Evolutionary conservation across 2,113 vertebrate genomes (phyloP).

Genomic region (Grantiella picta): DNA sequence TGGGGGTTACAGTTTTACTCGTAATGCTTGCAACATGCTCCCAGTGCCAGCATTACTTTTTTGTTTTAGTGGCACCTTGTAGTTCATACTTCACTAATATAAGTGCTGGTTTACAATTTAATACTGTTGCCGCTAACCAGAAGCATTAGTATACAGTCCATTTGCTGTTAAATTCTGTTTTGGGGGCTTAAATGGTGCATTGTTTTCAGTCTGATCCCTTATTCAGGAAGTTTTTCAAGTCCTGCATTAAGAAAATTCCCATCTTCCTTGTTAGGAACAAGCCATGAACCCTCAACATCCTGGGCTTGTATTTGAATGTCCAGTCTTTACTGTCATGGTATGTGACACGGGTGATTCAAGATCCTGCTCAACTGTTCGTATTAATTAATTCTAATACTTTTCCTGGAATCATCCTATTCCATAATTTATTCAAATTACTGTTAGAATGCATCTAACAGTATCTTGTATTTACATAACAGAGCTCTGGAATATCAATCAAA

Average conservation of each 20-base stretch:
- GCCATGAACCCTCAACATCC: neutral
- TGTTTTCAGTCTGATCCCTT: neutral
- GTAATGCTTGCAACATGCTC: neutral
- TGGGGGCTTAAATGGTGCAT: neutral
- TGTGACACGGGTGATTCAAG: neutral
- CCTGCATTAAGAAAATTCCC: neutral
- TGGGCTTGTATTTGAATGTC: neutral
- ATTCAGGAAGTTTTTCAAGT: neutral
- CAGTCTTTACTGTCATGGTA: no score
- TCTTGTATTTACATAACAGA: neutral
- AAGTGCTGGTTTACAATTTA: rapidly evolving
- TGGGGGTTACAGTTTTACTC: neutral
- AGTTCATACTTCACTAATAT: neutral
- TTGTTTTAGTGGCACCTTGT: neutral
- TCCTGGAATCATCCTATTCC: neutral
- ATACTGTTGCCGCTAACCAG: neutral
- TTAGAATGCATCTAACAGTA: neutral
- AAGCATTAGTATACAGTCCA: neutral
- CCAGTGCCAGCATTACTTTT: neutral
- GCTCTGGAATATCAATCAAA: neutral
- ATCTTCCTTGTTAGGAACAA: neutral
- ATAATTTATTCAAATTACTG: neutral
- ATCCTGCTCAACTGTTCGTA: neutral
- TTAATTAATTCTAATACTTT: neutral
- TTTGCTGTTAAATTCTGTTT: neutral